Evolutionary conservation across 2,113 vertebrate species (phyloP), one percentile per base, ranked within the genome.

Genomic region (Perca schrenkii): DNA sequence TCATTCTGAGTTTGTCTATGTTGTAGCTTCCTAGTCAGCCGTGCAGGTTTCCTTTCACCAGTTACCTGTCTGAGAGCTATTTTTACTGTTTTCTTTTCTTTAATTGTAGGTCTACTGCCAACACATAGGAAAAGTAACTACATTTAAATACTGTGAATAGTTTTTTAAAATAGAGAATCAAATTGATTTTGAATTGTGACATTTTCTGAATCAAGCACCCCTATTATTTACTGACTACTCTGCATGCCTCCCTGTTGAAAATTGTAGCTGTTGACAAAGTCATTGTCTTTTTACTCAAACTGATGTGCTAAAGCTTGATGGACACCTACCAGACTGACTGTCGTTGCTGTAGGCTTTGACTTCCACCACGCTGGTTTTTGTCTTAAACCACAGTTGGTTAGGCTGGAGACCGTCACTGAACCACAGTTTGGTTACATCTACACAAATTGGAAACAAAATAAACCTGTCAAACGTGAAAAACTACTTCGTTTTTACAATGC

Each of bases 341-440:
- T 92, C 89, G 46, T 87, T 91, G 86, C 96, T 97, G 87, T 96
- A 97, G 72, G 96, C 95, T 90, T 91, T 96, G 60, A 97, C 64
- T 78, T 95, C 91, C 34, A 96, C 77, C 75, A 98, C 66, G 1
- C 88, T 94, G 79, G 93, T 94, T 77, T 96, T 95, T 14, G 96
- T 88, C 4, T 94, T 92, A 80, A 99, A 98, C 97, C 96, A 98
- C 87, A 94, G 85, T 21, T 93, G 95, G 91, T 96, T 95, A 0
- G 92, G 92, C 54, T 89, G 93, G 46, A 95, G 86, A 17, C 94
- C 89, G 1, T 94, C 95, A 74, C 94, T 96, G 80, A 96, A 96
- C 97, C 97, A 98, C 73, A 99, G 65, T 84, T 92, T 96, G 46
- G 93, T 93, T 74, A 89, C 92, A 89, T 82, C 97, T 97, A 86